Conservation (phyloP, 2,888 invertebrate genomes). For the Lutraria lutraria region DNA sequence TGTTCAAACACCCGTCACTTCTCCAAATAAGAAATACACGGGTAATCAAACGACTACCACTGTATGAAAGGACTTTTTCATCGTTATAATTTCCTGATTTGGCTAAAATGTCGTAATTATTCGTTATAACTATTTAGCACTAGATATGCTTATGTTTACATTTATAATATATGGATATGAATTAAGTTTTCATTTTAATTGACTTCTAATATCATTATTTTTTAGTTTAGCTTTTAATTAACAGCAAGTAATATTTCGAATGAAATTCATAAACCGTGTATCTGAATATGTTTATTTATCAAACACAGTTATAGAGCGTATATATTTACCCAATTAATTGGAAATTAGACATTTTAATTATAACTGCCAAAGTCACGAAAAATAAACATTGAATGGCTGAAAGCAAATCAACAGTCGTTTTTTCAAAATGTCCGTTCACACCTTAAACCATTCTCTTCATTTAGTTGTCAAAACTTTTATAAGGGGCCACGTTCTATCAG, state of each 20-base stretch:
- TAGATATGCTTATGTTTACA: background rate
- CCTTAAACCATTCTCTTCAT: too few relatives aligned
- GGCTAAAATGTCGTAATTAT: background rate
- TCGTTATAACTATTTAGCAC: background rate
- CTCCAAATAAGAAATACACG: background rate
- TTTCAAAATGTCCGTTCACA: too few relatives aligned
- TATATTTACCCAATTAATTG: constrained; percentile 8
- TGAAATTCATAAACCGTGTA: background rate
- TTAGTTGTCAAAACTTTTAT: too few relatives aligned
- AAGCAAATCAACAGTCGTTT: too few relatives aligned
- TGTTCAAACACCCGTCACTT: background rate
- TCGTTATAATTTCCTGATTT: background rate
- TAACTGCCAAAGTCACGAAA: background rate
- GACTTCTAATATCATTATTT: background rate
- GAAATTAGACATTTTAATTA: constrained; percentile 22
- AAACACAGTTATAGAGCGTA: background rate
- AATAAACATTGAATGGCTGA: background rate
- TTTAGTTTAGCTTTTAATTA: background rate
- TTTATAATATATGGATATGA: background rate
- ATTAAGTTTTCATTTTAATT: background rate
- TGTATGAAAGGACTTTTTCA: background rate
- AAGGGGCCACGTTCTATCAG: too few relatives aligned
- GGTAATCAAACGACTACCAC: background rate
- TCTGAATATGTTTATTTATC: background rate
- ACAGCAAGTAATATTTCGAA: background rate